Percentiles rank a stretch among this genome's conserved stretches.
phyloP scores from a whole-genome alignment of 2,888 invertebrate species.

The Platycheirus albimanus region DNA sequence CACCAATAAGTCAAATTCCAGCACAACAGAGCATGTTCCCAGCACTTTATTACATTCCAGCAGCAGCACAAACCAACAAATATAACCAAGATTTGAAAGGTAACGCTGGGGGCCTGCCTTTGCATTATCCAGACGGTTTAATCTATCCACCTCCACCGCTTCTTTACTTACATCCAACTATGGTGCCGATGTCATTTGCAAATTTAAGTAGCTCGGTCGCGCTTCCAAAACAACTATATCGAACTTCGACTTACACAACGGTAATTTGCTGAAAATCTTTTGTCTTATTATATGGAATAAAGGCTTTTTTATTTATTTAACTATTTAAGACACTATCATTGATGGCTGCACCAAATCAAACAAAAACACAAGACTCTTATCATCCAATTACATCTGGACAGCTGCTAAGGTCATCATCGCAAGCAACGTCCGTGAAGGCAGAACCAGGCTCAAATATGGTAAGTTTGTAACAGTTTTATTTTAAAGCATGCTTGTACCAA shows the following conservation, averaged over 20 bases:
- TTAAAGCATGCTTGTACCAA: no score
- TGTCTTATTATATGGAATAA: not conserved
- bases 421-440: conserved; percentile 80
- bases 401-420: conserved; percentile 78
- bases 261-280: conserved; percentile 44
- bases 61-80: conserved; percentile 77
- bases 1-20: conserved; percentile 79
- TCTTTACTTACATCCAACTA: conserved; percentile 84
- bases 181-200: conserved; percentile 84
- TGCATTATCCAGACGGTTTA: conserved; percentile 86
- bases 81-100: conserved; percentile 18
- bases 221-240: conserved; percentile 74
- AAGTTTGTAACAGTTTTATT: conserved; percentile 42
- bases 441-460: conserved; percentile 81
- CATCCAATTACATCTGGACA: conserved; percentile 79
- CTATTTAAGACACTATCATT: conserved; percentile 76
- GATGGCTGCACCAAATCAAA: conserved; percentile 76
- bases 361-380: conserved; percentile 78
- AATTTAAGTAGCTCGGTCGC: conserved; percentile 79
- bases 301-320: not conserved
- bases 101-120: conserved; percentile 80
- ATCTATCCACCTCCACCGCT: conserved; percentile 85
- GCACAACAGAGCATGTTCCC: conserved; percentile 83
- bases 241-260: conserved; percentile 69
- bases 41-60: conserved; percentile 85